A percentile compares a stretch with the other conserved stretches of the same genome.
These are phyloP conservation scores for Drosophila subsilvestris DNA, from an alignment of 2,888 invertebrate species.

Conservation along the genomic window DNA sequence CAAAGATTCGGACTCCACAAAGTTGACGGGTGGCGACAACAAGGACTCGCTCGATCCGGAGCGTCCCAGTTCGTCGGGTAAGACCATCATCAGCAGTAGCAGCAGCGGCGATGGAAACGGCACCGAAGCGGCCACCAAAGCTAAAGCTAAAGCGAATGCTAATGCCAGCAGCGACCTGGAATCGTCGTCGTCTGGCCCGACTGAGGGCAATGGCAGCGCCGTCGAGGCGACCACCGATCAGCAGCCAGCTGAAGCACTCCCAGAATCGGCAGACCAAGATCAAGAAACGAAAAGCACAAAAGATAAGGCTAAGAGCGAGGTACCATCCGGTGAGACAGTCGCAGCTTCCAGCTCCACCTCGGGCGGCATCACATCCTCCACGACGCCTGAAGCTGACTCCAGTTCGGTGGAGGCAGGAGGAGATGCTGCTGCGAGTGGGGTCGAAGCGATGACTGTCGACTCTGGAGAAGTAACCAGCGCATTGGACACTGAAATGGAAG, in stretches of 20 bases:
- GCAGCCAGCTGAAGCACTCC: slow-evolving; percentile 51
- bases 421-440: slow-evolving; percentile 22
- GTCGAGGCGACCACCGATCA: slow-evolving; percentile 56
- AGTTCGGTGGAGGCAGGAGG: slow-evolving; percentile 25
- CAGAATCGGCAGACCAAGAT: slow-evolving; percentile 61
- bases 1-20: slow-evolving; percentile 84
- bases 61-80: slow-evolving; percentile 85
- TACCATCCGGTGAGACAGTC: slow-evolving; percentile 42
- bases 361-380: slow-evolving; percentile 9
- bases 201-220: slow-evolving; percentile 66
- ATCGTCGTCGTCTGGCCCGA: slow-evolving; percentile 33
- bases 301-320: slow-evolving; percentile 35
- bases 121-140: slow-evolving; percentile 36
- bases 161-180: slow-evolving; percentile 29
- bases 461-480: slow-evolving; percentile 31
- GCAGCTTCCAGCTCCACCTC: slow-evolving; percentile 27
- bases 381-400: slow-evolving; percentile 40
- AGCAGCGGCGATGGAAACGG: slow-evolving; percentile 34
- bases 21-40: slow-evolving; percentile 80
- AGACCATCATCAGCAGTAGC: slow-evolving; percentile 60
- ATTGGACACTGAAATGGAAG: slow-evolving; percentile 57
- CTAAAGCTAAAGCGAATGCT: slow-evolving; percentile 39
- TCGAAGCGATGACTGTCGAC: slow-evolving; percentile 46
- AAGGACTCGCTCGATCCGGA: slow-evolving; percentile 84
- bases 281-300: slow-evolving; percentile 29